Evolutionary conservation across 2,888 invertebrate genomes (phyloP).

Genomic region (Patella pellucida): DNA sequence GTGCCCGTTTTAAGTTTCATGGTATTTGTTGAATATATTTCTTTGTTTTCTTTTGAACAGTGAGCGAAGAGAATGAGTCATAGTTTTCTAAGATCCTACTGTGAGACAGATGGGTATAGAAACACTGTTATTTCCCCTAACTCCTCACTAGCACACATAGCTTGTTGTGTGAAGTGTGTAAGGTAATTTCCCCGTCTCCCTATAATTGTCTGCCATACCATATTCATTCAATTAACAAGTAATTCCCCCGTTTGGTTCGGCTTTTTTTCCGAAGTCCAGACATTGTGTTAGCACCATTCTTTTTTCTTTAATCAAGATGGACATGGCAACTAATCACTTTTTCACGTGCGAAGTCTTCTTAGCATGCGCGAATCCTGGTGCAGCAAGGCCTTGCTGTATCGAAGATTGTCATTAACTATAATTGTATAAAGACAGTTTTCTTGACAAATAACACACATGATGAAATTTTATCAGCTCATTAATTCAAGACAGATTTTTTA

Average conservation of each 20-base stretch:
- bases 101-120: conserved; percentile 5
- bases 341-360: conserved; percentile 21
- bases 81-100: neutral
- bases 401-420: no score
- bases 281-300: conserved; percentile 10
- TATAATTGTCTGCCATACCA: conserved; percentile 15
- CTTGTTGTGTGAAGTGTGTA: neutral
- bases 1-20: no score
- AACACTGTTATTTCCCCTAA: neutral
- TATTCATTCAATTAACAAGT: conserved; percentile 28
- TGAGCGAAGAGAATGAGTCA: neutral
- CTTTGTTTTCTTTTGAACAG: conserved; percentile 2
- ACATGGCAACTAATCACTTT: conserved; percentile 26
- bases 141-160: neutral
- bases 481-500: no score
- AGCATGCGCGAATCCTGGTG: no score
- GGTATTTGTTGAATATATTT: neutral
- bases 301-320: conserved; percentile 19
- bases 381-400: no score
- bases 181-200: conserved; percentile 27
- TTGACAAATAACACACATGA: no score
- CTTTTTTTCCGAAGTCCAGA: neutral
- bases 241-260: conserved; percentile 13
- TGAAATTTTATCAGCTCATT: no score
- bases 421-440: no score